Percentiles rank a stretch among this genome's conserved stretches.
These are phyloP conservation scores for Heterodera carotae DNA, from an alignment of 1,140 invertebrate genomes.

Conservation along the genomic window DNA sequence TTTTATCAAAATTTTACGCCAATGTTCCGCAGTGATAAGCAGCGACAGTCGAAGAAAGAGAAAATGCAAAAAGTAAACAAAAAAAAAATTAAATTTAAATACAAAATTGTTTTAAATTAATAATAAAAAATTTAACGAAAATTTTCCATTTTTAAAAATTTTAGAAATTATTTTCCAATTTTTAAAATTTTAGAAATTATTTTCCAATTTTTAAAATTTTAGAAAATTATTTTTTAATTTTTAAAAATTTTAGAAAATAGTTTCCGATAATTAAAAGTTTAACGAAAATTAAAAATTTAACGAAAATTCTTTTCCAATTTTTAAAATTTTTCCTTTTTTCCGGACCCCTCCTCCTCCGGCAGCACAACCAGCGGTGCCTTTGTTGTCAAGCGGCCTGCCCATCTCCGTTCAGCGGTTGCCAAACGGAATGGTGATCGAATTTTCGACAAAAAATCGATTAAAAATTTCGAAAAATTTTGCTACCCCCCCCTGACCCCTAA, in stretches of 20 bases:
- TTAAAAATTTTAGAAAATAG: background rate
- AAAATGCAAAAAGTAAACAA: constrained; percentile 9
- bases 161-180: background rate
- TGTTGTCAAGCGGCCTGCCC: constrained; percentile 11
- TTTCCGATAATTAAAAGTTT: too few species aligned
- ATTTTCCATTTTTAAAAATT: background rate
- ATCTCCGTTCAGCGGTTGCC: constrained; percentile 13
- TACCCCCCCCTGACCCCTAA: background rate
- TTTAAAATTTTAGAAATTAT: background rate
- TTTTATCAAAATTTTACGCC: too few species aligned
- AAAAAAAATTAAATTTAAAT: background rate
- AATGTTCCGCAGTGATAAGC: constrained; percentile 32
- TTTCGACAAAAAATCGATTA: background rate
- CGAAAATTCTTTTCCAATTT: too few species aligned
- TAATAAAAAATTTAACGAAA: background rate
- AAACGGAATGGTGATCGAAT: background rate
- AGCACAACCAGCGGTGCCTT: constrained; percentile 1
- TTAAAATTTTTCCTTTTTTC: background rate
- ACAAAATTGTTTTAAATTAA: background rate
- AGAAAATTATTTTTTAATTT: background rate
- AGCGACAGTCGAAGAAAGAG: constrained; percentile 17
- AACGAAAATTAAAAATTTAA: too few species aligned
- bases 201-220: too few species aligned
- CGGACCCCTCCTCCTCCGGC: background rate
- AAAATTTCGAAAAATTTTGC: background rate